Conservation (phyloP, 1,140 invertebrate genomes). For the Platyura marginata region DNA sequence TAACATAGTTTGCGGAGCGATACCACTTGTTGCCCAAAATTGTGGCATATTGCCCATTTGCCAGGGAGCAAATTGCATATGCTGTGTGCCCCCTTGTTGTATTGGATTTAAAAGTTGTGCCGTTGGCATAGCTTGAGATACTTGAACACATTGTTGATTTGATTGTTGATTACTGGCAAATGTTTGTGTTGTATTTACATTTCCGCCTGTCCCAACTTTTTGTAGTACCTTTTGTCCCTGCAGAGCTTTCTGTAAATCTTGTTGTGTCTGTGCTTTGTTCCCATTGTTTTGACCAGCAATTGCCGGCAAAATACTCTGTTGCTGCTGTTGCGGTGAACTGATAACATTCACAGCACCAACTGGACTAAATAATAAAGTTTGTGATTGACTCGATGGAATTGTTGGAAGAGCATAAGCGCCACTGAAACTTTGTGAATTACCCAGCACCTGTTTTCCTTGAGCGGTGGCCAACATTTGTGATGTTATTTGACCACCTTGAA, state of each 20-base stretch:
- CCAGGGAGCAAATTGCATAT: slow-evolving; percentile 39
- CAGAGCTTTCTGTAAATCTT: slow-evolving; percentile 20
- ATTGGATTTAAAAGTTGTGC: slow-evolving; percentile 43
- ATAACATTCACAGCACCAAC: slow-evolving; percentile 38
- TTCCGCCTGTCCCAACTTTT: slow-evolving; percentile 19
- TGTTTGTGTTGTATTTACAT: slow-evolving; percentile 6
- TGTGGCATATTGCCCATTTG: slow-evolving; percentile 37
- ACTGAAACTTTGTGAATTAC: slow-evolving; percentile 29
- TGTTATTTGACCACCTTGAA: slow-evolving; percentile 54
- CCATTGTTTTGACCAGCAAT: slow-evolving; percentile 11
- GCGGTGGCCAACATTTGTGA: slow-evolving; percentile 59
- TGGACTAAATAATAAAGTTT: slow-evolving; percentile 64
- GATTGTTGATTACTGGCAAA: slow-evolving; percentile 25
- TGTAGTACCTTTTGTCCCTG: slow-evolving; percentile 34
- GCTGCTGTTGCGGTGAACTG: slow-evolving; percentile 40
- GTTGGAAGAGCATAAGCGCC: slow-evolving; percentile 50
- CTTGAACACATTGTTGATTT: slow-evolving; percentile 41
- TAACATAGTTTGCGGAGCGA: slow-evolving; percentile 42
- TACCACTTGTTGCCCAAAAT: slow-evolving; percentile 41
- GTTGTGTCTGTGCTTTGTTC: slow-evolving; percentile 8
- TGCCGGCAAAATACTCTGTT: slow-evolving; percentile 18
- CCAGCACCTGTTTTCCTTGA: slow-evolving; percentile 43
- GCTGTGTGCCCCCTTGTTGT: slow-evolving; percentile 37
- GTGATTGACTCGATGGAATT: slow-evolving; percentile 53
- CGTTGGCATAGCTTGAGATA: slow-evolving; percentile 41